Conservation (phyloP, 2,113 vertebrate genomes). For the Dunckerocampus dactyliophorus region DNA sequence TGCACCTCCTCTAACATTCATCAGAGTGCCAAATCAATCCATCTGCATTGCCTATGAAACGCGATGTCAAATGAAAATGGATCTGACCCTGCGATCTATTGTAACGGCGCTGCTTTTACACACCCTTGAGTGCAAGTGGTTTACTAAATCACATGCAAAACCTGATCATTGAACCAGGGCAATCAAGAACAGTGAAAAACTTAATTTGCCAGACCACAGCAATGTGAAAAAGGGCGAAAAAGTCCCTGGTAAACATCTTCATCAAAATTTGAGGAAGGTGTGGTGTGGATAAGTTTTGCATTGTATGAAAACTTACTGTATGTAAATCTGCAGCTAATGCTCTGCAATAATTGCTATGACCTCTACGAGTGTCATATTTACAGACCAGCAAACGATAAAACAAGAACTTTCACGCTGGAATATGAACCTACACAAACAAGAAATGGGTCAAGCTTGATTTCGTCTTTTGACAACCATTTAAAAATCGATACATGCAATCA, state of each 20-base stretch:
- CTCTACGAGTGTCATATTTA: no score
- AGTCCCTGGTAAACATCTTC: background rate
- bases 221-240: background rate
- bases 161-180: background rate
- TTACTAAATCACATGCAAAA: conserved; percentile 36
- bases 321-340: background rate
- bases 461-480: no score
- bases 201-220: background rate
- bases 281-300: no score
- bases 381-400: no score
- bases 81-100: conserved; percentile 45
- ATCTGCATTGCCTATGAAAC: conserved; percentile 32
- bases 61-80: conserved; percentile 50
- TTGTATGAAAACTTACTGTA: background rate
- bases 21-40: conserved; percentile 40
- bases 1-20: conserved; percentile 28
- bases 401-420: no score
- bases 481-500: no score
- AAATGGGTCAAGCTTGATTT: no score
- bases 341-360: no score
- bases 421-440: no score
- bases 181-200: no score
- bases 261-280: no score
- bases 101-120: conserved; percentile 29
- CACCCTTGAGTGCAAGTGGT: conserved; percentile 30